A percentile compares a stretch with the other conserved stretches of the same genome.
These are phyloP conservation scores for Larimichthys polyactis DNA, from an alignment of 2,113 vertebrate species.

Conservation along the genomic window DNA sequence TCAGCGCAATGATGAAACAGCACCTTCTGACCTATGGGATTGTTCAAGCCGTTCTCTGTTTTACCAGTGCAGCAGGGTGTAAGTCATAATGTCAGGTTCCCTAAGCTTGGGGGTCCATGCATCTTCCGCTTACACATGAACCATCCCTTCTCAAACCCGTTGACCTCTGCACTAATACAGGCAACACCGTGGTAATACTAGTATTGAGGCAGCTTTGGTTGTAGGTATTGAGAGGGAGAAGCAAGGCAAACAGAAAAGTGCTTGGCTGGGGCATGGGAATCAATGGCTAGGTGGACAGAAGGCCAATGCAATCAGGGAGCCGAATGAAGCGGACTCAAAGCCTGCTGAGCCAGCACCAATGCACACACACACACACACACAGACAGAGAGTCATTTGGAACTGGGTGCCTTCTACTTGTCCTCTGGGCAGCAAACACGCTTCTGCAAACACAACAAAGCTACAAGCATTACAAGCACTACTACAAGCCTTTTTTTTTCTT, in stretches of 20 bases:
- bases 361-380: conserved; percentile 20
- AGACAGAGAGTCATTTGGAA: conserved; percentile 68
- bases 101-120: conserved; percentile 29
- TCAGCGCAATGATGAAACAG: conserved; percentile 64
- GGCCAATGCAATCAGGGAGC: conserved; percentile 83
- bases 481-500: conserved; percentile 46
- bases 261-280: conserved; percentile 77
- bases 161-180: conserved; percentile 72
- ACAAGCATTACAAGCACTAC: conserved; percentile 45
- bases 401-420: conserved; percentile 75
- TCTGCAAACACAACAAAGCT: conserved; percentile 64
- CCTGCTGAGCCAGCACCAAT: conserved; percentile 83
- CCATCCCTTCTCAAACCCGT: conserved; percentile 63
- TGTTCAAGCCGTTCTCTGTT: conserved; percentile 48
- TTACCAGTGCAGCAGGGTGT: conserved; percentile 43
- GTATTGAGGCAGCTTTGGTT: conserved; percentile 55
- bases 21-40: conserved; percentile 70
- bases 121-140: conserved; percentile 40
- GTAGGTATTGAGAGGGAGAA: conserved; percentile 59
- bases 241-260: conserved; percentile 69
- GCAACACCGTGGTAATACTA: conserved; percentile 52
- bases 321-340: conserved; percentile 74
- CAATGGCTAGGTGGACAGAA: conserved; percentile 82
- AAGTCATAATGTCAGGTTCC: conserved; percentile 65
- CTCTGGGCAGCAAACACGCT: conserved; percentile 64